Conservation (phyloP, 2,113 vertebrate species). For the Halichoeres trimaculatus region DNA sequence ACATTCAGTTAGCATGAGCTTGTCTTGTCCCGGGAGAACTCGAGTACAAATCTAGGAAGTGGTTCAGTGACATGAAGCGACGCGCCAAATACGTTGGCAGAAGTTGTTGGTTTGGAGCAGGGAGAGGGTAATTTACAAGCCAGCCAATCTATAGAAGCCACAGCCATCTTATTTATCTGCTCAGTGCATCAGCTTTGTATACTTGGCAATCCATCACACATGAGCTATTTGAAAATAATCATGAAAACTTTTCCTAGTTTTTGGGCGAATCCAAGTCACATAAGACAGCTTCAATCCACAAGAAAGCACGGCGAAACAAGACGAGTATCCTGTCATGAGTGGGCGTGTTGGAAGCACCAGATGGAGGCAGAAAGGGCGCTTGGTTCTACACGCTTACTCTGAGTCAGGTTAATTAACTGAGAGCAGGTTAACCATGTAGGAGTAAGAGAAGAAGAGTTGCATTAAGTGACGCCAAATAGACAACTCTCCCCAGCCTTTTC, state of each 20-base stretch:
- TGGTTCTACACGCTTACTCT: constrained; percentile 25
- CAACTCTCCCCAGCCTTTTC: neutral
- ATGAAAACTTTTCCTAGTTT: neutral
- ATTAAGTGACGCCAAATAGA: neutral
- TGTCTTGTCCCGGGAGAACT: constrained; percentile 20
- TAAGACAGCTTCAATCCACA: neutral
- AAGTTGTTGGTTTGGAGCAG: constrained; percentile 19
- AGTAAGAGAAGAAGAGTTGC: neutral
- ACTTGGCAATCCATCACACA: constrained; percentile 13
- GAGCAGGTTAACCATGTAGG: constrained; percentile 21
- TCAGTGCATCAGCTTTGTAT: constrained; percentile 5
- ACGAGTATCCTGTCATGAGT: neutral
- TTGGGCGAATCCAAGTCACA: neutral
- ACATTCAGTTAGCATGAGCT: constrained; percentile 37
- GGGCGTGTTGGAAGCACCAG: constrained; percentile 4
- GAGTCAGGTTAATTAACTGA: constrained; percentile 42
- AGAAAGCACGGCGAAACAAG: neutral
- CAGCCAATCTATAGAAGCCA: constrained; percentile 11
- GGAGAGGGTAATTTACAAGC: constrained; percentile 18
- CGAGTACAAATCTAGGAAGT: constrained; percentile 32
- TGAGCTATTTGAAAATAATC: constrained; percentile 8
- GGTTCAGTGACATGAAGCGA: constrained; percentile 32
- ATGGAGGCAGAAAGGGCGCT: constrained; percentile 10
- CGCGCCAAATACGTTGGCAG: constrained; percentile 46
- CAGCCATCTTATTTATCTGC: constrained; percentile 1